Conservation (phyloP, 2,113 vertebrate genomes). For the Crocuta crocuta region DNA sequence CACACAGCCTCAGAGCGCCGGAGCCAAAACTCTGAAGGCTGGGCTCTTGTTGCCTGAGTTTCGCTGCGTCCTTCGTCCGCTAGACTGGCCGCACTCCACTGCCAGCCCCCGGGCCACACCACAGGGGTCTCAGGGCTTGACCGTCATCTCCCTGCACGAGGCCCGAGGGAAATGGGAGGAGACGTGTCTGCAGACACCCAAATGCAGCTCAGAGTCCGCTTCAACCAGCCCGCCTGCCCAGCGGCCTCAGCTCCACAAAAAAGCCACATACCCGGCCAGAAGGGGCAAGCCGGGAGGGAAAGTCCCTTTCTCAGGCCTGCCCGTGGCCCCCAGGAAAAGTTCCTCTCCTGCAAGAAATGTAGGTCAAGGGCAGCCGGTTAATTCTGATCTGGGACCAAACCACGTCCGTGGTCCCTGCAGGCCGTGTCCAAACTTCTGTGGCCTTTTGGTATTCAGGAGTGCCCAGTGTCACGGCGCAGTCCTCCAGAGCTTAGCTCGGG, state of each 20-base stretch:
- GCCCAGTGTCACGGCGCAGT: neutral
- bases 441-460: neutral
- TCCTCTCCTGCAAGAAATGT: neutral
- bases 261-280: neutral
- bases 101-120: neutral
- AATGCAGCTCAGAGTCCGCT: neutral
- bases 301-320: neutral
- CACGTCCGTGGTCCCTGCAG: neutral
- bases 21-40: neutral
- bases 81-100: neutral
- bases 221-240: neutral
- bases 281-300: neutral
- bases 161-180: neutral
- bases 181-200: too few species aligned
- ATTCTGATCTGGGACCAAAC: neutral
- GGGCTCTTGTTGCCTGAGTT: neutral
- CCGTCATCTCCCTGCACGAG: neutral
- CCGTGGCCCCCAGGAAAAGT: neutral
- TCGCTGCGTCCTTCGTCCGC: accelerated
- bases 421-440: neutral
- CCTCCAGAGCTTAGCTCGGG: neutral
- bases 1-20: neutral
- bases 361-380: neutral
- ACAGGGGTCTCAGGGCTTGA: neutral
- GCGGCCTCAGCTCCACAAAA: neutral